Conservation (phyloP, 2,888 invertebrate species). For the Kryphioiulus occultus region DNA sequence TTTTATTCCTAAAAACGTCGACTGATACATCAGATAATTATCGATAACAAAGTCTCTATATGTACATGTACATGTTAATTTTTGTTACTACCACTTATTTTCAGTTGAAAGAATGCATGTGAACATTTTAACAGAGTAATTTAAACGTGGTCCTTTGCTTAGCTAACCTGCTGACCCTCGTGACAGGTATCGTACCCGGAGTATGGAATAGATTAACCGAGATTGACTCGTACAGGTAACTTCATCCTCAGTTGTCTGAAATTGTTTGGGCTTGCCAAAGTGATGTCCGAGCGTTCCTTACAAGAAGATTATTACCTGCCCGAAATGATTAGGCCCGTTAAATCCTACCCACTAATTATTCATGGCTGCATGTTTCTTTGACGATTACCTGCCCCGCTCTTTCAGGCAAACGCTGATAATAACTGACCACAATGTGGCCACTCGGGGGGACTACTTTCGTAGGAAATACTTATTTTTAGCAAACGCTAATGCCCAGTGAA, state of each 20-base stretch:
- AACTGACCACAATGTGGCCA: constrained; percentile 35
- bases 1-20: too few species aligned
- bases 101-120: background rate
- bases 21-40: too few species aligned
- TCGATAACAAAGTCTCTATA: too few species aligned
- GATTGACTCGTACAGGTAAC: background rate
- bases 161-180: background rate
- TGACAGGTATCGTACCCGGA: background rate
- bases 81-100: background rate
- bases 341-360: constrained; percentile 20
- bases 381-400: constrained; percentile 9
- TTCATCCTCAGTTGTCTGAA: constrained; percentile 25
- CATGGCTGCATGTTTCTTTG: constrained; percentile 26
- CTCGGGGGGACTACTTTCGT: background rate
- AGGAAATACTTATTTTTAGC: background rate
- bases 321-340: constrained; percentile 31
- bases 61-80: too few species aligned
- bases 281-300: background rate
- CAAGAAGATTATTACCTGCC: constrained; percentile 31
- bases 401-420: background rate
- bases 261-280: constrained; percentile 30
- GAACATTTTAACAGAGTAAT: background rate
- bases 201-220: background rate
- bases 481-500: background rate
- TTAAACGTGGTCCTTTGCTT: background rate